phyloP scores from a whole-genome alignment of 2,888 invertebrate genomes.

The Nyleta sp. region DNA sequence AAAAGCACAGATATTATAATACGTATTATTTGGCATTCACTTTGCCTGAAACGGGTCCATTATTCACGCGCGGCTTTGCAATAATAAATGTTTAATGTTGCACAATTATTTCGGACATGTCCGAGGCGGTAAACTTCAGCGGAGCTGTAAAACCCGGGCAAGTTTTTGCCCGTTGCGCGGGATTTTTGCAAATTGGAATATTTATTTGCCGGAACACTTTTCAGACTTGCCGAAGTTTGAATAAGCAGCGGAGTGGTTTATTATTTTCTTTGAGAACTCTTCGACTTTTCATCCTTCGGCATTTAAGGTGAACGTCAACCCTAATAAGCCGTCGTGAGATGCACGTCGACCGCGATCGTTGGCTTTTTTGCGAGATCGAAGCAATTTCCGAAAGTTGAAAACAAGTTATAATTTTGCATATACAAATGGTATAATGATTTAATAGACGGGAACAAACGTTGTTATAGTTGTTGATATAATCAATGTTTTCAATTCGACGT shows the following conservation, averaged over 20 bases:
- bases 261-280: constrained; percentile 10
- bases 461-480: constrained; percentile 54
- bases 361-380: neutral
- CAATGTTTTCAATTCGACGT: constrained; percentile 42
- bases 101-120: neutral
- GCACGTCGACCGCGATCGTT: too few relatives aligned
- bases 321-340: too few relatives aligned
- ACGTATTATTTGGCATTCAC: constrained; percentile 1
- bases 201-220: neutral
- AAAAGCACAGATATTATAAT: neutral
- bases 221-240: constrained; percentile 1
- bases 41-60: neutral
- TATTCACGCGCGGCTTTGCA: constrained; percentile 2
- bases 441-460: constrained; percentile 41
- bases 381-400: neutral
- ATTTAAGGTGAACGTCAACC: neutral
- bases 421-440: constrained; percentile 40
- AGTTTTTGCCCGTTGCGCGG: neutral
- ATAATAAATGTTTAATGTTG: too few relatives aligned
- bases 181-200: constrained; percentile 4
- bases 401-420: constrained; percentile 14
- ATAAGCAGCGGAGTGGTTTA: neutral
- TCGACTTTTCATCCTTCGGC: neutral
- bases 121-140: neutral
- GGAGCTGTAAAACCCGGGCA: neutral